Evolutionary conservation across 2,113 vertebrate genomes (phyloP), one percentile per base, ranked within the genome.

Genomic region (Pagrus major): DNA sequence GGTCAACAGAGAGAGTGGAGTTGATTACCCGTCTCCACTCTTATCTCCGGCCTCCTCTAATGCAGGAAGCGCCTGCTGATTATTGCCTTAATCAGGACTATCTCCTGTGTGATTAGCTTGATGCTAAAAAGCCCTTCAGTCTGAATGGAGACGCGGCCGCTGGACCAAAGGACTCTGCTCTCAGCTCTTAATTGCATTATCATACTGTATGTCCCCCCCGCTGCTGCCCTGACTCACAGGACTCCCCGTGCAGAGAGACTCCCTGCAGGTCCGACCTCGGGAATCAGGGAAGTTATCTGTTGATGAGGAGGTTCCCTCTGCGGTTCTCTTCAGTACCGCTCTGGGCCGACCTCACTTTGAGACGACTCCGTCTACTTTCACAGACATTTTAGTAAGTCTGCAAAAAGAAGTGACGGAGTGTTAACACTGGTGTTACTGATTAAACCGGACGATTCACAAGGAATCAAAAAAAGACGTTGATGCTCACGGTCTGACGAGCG

Each of bases 31-130:
- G 25, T 71, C 73, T 58, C 55, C 66, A 6, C 71, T 71, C 80
- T 79, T 69, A 73, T 87, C 84, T 59, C 29, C 6, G 15, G 64
- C 27, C 71, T 54, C 59, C 78, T 58, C 78, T 86, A 69, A 79
- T 78, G 76, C 76, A 88, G 76, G 84, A 89, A 88, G 86, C 23
- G 23, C 20, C 71, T 0, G 29, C 70, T 88, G 88, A 92, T 90
- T 88, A 49, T 64, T 80, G 42, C 33, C 49, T 55, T 80, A 73
- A 90, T 92, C 87, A 89, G 79, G 35, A 39, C 79, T 3, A 29
- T 84, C 71, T 61, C 47, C 64, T 71, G 51, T 52, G 72, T 81
- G 85, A 90, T 89, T 89, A 89, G 78, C 76, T 81, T 10, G 15
- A 5, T n/a, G 86, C 78, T 82, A 84, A 88, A 52, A 69, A 71